A percentile compares a stretch with the other conserved stretches of the same genome.
phyloP scores from a whole-genome alignment of 2,113 vertebrate species.

The Colistium nudipinnis region DNA sequence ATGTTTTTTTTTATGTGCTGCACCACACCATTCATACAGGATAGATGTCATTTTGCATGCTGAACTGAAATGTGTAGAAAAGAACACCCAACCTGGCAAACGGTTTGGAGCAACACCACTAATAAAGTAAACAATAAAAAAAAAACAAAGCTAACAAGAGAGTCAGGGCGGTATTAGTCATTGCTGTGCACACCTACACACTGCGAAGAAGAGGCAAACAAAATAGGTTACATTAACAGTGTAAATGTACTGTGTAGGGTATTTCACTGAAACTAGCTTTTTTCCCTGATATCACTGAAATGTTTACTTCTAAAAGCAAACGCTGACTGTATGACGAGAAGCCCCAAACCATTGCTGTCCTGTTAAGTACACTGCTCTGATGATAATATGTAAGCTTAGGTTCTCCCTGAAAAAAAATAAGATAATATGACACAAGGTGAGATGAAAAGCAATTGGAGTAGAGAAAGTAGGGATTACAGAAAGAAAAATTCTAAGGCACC shows the following conservation, averaged over 20 bases:
- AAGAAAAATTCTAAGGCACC: no score
- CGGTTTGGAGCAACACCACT: not conserved
- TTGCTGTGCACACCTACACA: not conserved
- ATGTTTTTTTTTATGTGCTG: not conserved
- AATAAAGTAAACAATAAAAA: not conserved
- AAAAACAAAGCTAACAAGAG: not conserved
- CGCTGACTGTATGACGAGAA: not conserved
- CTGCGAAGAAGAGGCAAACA: not conserved
- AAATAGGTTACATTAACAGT: not conserved
- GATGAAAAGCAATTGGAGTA: no score
- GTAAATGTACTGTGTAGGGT: not conserved
- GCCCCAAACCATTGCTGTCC: not conserved
- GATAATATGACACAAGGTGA: no score
- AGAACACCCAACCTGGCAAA: not conserved
- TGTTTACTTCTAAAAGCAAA: slow-evolving; percentile 7
- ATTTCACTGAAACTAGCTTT: not conserved
- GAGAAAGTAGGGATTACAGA: slow-evolving; percentile 15
- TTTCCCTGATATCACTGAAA: not conserved
- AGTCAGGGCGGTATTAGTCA: not conserved
- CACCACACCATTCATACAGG: no score
- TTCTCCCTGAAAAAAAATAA: slow-evolving; percentile 13
- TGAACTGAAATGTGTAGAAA: not conserved
- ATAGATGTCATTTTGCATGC: not conserved
- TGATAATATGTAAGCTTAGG: not conserved
- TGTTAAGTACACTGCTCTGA: slow-evolving; percentile 16